Conservation (phyloP, 2,113 vertebrate genomes). For the Falco punctatus region DNA sequence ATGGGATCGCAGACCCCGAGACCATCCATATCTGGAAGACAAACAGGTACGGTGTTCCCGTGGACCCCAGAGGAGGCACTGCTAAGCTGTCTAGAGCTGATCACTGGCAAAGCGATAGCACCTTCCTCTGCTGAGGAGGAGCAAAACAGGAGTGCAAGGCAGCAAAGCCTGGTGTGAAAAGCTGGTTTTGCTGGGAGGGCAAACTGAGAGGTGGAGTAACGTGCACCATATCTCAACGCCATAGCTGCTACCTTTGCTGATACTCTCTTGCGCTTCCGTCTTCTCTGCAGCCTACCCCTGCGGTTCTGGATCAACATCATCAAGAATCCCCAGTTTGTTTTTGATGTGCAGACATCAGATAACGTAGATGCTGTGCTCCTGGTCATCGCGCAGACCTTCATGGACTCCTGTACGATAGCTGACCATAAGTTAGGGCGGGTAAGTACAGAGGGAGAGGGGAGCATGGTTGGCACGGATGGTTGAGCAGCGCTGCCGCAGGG, state of each 20-base stretch:
- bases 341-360: slow-evolving; percentile 94
- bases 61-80: not conserved
- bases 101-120: not conserved
- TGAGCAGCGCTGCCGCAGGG: not conserved
- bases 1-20: slow-evolving; percentile 90
- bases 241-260: not conserved
- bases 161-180: not conserved
- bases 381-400: slow-evolving; percentile 97
- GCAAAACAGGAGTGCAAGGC: not conserved
- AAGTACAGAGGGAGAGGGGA: slow-evolving; percentile 43
- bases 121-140: not conserved
- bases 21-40: slow-evolving; percentile 99
- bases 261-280: not conserved
- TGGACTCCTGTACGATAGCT: slow-evolving; percentile 97
- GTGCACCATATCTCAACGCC: not conserved
- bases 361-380: slow-evolving; percentile 93
- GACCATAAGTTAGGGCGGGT: slow-evolving; percentile 98
- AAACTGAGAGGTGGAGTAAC: not conserved
- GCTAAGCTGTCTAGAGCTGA: not conserved
- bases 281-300: slow-evolving; percentile 85
- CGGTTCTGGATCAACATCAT: slow-evolving; percentile 99
- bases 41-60: slow-evolving; percentile 83
- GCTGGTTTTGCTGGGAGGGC: not conserved
- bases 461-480: rapidly evolving
- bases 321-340: slow-evolving; percentile 98